Base-by-base conservation (phyloP, 2,888 invertebrate species). In the Volucella inanis region DNA sequence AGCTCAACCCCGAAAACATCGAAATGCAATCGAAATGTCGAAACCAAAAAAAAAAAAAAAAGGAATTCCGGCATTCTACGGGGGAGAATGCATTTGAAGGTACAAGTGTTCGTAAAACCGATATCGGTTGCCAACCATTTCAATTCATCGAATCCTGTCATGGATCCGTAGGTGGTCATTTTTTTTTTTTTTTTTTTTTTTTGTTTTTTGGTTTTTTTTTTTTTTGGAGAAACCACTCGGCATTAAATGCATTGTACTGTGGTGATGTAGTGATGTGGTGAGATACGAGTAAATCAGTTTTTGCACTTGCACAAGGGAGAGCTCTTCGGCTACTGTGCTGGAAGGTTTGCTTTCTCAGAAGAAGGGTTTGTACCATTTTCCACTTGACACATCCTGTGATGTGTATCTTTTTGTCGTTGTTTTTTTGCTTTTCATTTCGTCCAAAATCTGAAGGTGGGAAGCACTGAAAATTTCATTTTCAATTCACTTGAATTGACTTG, bases 251-350 rank as follows among this genome's bases (percentile, higher is more conserved):
- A 83, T 74, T 83, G 83, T 62, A 68, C 41, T 68, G 68, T 52
- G 76, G 70, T 74, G 74, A 64, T 74, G 74, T 74, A 80, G 84
- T 75, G 79, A 70, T 74, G 74, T 74, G 84, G 84, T 75, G 79
- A 70, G 77, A 79, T 80, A n/a, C n/a, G n/a, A n/a, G n/a, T n/a
- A 76, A 80, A 80, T 84, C 80, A 84, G 84, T 76, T 80, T 84
- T 80, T 84, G 70, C 80, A 75, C 84, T 80, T 54, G 65, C 78
- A 55, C 70, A 54, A 45, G 47, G 47, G 31, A 31, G 31, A 31
- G 6, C 31, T 31, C 31, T n/a, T 55, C 22, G 22, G 38, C 12
- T n/a, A 14, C 18, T 11, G 2, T 8, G 59, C 75, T 52, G 31
- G 18, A 49, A 54, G 68, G 77, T 47, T 50, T 70, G 68, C 55